phyloP scores from a whole-genome alignment of 2,888 invertebrate species.

The Callyntrura guangdongensis region DNA sequence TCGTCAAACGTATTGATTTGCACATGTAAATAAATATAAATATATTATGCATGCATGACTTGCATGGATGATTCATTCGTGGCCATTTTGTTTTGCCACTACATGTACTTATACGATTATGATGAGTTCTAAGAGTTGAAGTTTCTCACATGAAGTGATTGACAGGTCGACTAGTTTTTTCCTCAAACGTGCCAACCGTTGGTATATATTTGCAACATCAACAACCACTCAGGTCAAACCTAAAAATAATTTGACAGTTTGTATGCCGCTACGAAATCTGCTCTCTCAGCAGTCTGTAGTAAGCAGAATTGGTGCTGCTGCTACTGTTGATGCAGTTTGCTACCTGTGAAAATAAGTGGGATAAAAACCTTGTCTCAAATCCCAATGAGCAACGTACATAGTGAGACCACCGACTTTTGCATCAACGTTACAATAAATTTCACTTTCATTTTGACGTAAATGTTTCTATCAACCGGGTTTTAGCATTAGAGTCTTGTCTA shows the following conservation, averaged over 20 bases:
- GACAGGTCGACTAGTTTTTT: constrained; percentile 1
- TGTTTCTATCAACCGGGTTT: constrained; percentile 8
- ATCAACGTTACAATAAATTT: constrained; percentile 13
- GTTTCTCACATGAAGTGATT: not conserved
- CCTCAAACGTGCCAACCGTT: not conserved
- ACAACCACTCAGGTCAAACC: not conserved
- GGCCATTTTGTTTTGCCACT: not conserved
- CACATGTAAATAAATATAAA: no score
- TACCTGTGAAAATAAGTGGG: constrained; percentile 44
- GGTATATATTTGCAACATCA: not conserved
- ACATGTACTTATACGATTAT: constrained; percentile 12
- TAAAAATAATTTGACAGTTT: constrained; percentile 25
- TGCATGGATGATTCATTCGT: no score
- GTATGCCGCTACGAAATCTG: not conserved
- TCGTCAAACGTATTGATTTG: no score
- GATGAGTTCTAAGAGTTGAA: not conserved
- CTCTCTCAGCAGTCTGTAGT: not conserved
- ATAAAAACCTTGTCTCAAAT: constrained; percentile 29
- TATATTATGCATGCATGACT: no score
- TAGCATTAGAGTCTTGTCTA: not conserved
- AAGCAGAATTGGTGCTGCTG: not conserved
- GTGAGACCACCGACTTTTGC: not conserved
- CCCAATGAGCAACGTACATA: not conserved
- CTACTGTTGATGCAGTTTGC: not conserved
- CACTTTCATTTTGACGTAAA: constrained; percentile 28